These are phyloP conservation scores for Thaumatotibia leucotreta DNA, from an alignment of 1,140 invertebrate genomes.

Conservation along the genomic window DNA sequence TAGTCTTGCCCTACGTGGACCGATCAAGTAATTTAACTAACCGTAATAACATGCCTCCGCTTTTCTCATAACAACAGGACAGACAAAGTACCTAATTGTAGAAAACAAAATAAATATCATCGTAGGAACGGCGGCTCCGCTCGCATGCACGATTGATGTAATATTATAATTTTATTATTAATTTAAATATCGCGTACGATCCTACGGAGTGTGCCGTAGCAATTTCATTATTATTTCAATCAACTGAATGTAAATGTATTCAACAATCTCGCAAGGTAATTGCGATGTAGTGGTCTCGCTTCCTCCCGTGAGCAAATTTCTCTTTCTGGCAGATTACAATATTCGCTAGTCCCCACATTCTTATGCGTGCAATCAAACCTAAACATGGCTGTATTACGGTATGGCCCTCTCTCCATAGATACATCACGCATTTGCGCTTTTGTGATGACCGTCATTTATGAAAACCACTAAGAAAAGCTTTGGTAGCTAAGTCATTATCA, in stretches of 20 bases:
- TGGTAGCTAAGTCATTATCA: background rate
- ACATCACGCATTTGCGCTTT: constrained; percentile 33
- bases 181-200: constrained; percentile 71
- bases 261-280: constrained; percentile 75
- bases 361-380: constrained; percentile 73
- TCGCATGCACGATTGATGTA: constrained; percentile 64
- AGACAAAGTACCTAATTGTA: constrained; percentile 30
- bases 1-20: too few relatives aligned
- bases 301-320: constrained; percentile 24
- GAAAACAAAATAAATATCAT: constrained; percentile 59
- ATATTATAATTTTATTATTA: constrained; percentile 75
- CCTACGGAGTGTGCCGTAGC: constrained; percentile 65
- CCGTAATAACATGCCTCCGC: background rate
- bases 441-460: background rate
- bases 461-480: background rate
- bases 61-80: background rate
- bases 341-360: constrained; percentile 55
- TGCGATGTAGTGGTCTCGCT: constrained; percentile 57
- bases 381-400: constrained; percentile 36
- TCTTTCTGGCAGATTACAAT: constrained; percentile 35
- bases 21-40: background rate
- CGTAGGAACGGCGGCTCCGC: constrained; percentile 50
- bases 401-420: constrained; percentile 43
- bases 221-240: constrained; percentile 77
- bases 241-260: constrained; percentile 76